Evolutionary conservation across 2,113 vertebrate species (phyloP).

Genomic region (Sapayoa aenigma): DNA sequence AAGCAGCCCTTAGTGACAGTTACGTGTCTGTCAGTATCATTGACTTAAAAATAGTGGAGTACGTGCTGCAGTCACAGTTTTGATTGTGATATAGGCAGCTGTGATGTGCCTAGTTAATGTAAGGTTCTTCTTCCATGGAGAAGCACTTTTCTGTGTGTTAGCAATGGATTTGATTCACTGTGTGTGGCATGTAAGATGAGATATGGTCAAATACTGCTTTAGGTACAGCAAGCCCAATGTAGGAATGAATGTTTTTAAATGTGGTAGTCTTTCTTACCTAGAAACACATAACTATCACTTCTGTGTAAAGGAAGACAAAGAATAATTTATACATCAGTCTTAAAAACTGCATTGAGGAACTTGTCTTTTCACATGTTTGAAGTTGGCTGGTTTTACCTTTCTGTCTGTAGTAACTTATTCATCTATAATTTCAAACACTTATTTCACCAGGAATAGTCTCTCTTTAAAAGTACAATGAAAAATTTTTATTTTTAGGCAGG

Average conservation of each 20-base stretch:
- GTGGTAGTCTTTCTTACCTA: neutral
- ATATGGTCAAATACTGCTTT: neutral
- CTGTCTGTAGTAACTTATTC: neutral
- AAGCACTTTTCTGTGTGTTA: neutral
- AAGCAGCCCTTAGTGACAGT: neutral
- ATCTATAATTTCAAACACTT: neutral
- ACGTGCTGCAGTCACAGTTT: neutral
- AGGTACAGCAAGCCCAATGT: neutral
- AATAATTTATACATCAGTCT: neutral
- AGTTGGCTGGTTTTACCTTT: neutral
- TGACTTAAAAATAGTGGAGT: neutral
- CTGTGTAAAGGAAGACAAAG: neutral
- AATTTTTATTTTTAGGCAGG: constrained; percentile 72
- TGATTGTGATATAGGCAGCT: neutral
- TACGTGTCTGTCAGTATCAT: neutral
- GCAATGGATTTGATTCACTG: neutral
- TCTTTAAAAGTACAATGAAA: constrained; percentile 21
- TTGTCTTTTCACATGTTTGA: neutral
- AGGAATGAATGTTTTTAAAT: neutral
- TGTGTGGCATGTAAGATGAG: neutral
- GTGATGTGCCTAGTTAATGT: neutral
- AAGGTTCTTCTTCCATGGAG: neutral
- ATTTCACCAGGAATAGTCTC: neutral
- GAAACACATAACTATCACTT: neutral
- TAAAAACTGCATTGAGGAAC: neutral